Base-by-base conservation (phyloP, 2,113 vertebrate genomes). In the Ictalurus punctatus region DNA sequence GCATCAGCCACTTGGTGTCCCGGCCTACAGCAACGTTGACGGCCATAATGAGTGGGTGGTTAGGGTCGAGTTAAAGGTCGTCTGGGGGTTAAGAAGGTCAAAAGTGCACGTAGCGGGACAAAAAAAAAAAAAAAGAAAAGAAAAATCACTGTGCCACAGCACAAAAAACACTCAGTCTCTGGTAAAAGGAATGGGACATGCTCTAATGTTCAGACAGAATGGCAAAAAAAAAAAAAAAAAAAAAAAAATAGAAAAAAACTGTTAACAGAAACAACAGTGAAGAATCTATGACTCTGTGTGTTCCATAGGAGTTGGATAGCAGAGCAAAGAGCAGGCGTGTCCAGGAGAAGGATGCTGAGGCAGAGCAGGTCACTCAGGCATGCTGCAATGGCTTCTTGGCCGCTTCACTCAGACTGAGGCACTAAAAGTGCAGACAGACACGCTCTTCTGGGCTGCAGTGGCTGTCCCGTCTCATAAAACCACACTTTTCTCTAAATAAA, bases 1-100 rank as follows among this genome's bases (percentile, higher is more conserved):
- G 96, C 80, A 98, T 99, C 96, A 99, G 96, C 98, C 98, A 99
- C 96, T 98, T 98, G 95, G 98, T 97, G 95, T 99, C 98, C 89
- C 98, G 97, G 90, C 98, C 96, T 96, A 99, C 95, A 92, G 96
- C 95, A 95, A 99, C 96, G 95, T 96, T 98, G 93, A 98, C 95
- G 91, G 98, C 95, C 96, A 97, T 97, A 91, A 88, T 91, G 90
- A 87, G 19, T 65, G 40, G 65, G 74, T 61, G 89, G 73, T 87
- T 89, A n/a, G 90, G 90, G 90, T 12, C 86, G 90, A 81, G 88
- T n/a, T 16, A 56, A 90, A 86, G 90, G 52, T 21, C 54, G 85
- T 71, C 63, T 65, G 73, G 80, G 58, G 52, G 59, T 78, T 78
- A 82, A 86, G 30, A 76, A 89, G 79, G 90, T 81, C 73, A 69